phyloP scores from a whole-genome alignment of 2,888 invertebrate genomes.

The Pristionchus mayeri region DNA sequence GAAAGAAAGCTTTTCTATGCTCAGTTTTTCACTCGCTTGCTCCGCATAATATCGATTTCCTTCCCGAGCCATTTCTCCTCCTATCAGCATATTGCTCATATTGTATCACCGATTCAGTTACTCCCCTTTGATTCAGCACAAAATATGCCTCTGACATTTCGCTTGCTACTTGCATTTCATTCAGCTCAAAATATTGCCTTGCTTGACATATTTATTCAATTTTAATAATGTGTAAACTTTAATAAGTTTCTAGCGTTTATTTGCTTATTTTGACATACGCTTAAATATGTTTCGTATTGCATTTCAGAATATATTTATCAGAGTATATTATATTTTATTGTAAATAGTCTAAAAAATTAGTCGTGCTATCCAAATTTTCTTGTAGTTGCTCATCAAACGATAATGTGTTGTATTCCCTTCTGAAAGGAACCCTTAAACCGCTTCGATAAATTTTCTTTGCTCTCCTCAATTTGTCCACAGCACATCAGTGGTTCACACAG shows the following conservation, averaged over 20 bases:
- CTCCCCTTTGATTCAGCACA: not conserved
- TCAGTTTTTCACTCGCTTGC: constrained; percentile 21
- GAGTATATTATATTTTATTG: constrained; percentile 14
- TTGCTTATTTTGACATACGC: constrained; percentile 39
- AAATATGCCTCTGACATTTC: constrained; percentile 5
- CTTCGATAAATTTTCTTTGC: not conserved
- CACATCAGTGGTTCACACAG: not conserved
- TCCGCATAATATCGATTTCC: constrained; percentile 36
- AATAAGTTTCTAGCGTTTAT: constrained; percentile 13
- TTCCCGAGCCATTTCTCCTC: not conserved
- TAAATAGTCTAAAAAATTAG: constrained; percentile 21
- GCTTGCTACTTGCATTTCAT: constrained; percentile 39
- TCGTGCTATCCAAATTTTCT: constrained; percentile 25
- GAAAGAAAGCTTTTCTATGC: constrained; percentile 26
- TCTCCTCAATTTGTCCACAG: not conserved
- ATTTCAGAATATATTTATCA: constrained; percentile 37
- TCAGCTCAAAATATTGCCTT: constrained; percentile 26
- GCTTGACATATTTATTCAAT: constrained; percentile 37
- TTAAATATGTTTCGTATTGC: constrained; percentile 30
- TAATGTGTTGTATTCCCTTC: not conserved
- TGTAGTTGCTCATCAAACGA: not conserved
- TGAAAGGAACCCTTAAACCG: not conserved
- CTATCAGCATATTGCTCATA: constrained; percentile 3
- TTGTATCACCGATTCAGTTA: constrained; percentile 29
- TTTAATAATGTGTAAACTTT: constrained; percentile 4